Evolutionary conservation across 2,888 invertebrate species (phyloP).

Genomic region (Agrochola circellaris): DNA sequence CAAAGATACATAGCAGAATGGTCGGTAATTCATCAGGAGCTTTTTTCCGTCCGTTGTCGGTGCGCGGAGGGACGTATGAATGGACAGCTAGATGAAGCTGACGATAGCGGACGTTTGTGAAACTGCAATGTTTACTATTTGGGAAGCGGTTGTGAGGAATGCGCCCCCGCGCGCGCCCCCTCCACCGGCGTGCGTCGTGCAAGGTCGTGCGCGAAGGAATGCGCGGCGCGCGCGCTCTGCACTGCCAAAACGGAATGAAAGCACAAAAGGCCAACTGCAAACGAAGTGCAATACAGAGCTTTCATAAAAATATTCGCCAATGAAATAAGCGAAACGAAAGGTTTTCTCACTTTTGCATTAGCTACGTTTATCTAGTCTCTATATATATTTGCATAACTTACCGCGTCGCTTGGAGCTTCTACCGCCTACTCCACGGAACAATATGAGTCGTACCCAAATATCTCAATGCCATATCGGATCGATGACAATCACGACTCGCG

Average conservation of each 20-base stretch:
- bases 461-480: constrained; percentile 17
- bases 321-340: not conserved
- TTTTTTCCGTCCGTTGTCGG: constrained; percentile 65
- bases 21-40: constrained; percentile 73
- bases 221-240: constrained; percentile 67
- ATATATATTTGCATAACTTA: not conserved
- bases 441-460: not conserved
- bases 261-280: constrained; percentile 36
- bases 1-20: constrained; percentile 66
- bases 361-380: not conserved
- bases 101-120: constrained; percentile 65
- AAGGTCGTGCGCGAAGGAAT: constrained; percentile 77
- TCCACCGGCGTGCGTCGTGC: constrained; percentile 62
- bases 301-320: not conserved
- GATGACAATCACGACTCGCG: constrained; percentile 38
- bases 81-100: constrained; percentile 70
- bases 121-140: constrained; percentile 70
- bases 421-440: not conserved
- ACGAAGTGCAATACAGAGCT: not conserved
- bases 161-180: constrained; percentile 53
- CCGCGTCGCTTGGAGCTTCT: not conserved
- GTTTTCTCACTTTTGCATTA: not conserved
- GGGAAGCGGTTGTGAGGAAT: constrained; percentile 70
- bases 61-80: constrained; percentile 76
- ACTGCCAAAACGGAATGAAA: constrained; percentile 21